phyloP scores from a whole-genome alignment of 1,140 invertebrate genomes.

The Lordiphosa mommai region DNA sequence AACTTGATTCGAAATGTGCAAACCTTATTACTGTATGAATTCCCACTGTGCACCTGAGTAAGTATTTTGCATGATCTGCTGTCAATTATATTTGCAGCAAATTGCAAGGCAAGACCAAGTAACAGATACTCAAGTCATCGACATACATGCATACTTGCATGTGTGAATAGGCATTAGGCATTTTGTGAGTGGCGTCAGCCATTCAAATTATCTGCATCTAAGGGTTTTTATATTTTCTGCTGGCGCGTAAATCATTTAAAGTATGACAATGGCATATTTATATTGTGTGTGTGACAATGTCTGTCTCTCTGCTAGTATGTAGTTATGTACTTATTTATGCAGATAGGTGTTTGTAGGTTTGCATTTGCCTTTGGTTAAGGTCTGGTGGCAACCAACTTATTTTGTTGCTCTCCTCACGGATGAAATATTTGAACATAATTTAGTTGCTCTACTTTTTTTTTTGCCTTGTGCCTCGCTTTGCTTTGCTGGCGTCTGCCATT shows the following conservation, averaged over 20 bases:
- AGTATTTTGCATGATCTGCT: too few relatives aligned
- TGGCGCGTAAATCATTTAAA: constrained; percentile 43
- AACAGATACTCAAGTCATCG: neutral
- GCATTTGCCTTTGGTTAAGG: neutral
- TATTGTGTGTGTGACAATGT: neutral
- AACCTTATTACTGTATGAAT: too few relatives aligned
- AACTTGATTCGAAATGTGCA: too few relatives aligned
- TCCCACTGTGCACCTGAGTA: too few relatives aligned
- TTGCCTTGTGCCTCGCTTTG: neutral
- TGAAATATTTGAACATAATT: constrained; percentile 32
- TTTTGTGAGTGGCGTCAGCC: constrained; percentile 24
- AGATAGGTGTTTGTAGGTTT: neutral
- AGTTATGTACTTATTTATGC: too few relatives aligned
- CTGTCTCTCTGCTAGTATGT: neutral
- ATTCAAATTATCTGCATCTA: constrained; percentile 49
- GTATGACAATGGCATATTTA: constrained; percentile 20
- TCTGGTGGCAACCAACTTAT: constrained; percentile 16
- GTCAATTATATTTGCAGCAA: too few relatives aligned
- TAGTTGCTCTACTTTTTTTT: constrained; percentile 20
- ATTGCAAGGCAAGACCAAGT: too few relatives aligned
- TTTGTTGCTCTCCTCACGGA: constrained; percentile 15
- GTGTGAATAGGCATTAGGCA: constrained; percentile 2
- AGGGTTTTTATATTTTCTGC: constrained; percentile 23
- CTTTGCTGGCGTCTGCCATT: constrained; percentile 26
- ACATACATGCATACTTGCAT: neutral